These are phyloP conservation scores for Gallinago nigripennis DNA, from an alignment of 2,797 vertebrate species.

Conservation along the genomic window DNA sequence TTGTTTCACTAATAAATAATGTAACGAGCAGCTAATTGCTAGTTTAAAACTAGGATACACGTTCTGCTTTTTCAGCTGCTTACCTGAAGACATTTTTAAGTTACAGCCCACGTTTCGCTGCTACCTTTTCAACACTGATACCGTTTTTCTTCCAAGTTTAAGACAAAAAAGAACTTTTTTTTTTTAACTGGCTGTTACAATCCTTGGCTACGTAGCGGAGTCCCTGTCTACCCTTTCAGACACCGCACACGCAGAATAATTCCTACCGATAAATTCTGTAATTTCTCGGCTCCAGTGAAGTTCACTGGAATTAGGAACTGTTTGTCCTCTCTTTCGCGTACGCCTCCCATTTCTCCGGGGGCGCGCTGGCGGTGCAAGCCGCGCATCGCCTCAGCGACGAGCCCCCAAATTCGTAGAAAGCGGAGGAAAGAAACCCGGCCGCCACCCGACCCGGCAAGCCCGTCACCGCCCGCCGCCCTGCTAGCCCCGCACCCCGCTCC, in stretches of 20 bases:
- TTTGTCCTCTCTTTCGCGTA: neutral
- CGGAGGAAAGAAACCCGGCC: neutral
- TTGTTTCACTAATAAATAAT: neutral
- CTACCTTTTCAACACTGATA: neutral
- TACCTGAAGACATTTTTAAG: neutral
- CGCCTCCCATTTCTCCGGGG: neutral
- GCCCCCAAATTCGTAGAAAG: fast-evolving
- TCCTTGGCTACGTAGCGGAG: neutral
- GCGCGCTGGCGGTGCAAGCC: neutral
- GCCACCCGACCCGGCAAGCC: neutral
- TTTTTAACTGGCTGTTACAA: neutral
- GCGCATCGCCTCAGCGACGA: neutral
- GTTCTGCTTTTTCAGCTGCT: neutral
- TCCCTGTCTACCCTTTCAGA: neutral
- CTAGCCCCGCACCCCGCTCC: neutral
- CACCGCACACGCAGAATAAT: neutral
- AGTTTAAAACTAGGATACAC: neutral
- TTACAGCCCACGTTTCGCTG: neutral
- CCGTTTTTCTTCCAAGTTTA: neutral
- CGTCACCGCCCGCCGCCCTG: neutral
- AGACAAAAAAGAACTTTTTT: neutral
- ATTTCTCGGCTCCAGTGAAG: neutral
- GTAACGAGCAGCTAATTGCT: neutral
- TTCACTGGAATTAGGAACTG: neutral
- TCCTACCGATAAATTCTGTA: neutral